Evolutionary conservation across 2,113 vertebrate genomes (phyloP), one percentile per base, ranked within the genome.

Genomic region (Thamnophis sirtalis): DNA sequence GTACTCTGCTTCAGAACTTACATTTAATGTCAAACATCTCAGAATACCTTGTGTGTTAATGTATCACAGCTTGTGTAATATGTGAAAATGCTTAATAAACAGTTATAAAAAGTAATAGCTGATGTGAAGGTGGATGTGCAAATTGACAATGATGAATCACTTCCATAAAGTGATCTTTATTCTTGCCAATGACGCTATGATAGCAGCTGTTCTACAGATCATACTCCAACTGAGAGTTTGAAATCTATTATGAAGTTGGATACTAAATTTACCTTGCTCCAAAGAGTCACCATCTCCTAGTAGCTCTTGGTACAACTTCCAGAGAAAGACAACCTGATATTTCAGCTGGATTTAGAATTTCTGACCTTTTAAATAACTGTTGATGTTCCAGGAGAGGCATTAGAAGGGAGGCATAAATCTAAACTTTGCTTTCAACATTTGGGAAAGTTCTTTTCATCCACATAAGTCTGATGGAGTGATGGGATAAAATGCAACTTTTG

Each of bases 131-230:
- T 58, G 43, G 90, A 85, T 86, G 49, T 86, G 84, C 26, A 91
- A 86, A 91, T 91, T 49, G 68, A 54, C 58, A 55, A 90, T 55
- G 89, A 90, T 85, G 84, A 86, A 50, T 91, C 43, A 86, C 2
- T 50, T 86, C 50, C 26, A 85, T 91, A 19, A 33, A 85, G 6
- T 11, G 26, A 91, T 49, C 55, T 85, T 54, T 85, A 48, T 43
- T 48, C 53, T 90, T 84, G 51, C n/a, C 15, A 91, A 53, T 86
- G 48, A 43, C 24, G 90, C 21, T 22, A 91, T 60, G 55, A 60
- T 24, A 80, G 50, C 63, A 80, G 89, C 28, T 55, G 53, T 56
- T 90, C 33, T 90, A 68, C 56, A 90, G 11, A 58, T 91, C 80
- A 58, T 17, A 50, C 28, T 51, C 54, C 84, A 60, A 63, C 48